Conservation (phyloP, 2,113 vertebrate genomes). For the Nycticebus coucang region DNA sequence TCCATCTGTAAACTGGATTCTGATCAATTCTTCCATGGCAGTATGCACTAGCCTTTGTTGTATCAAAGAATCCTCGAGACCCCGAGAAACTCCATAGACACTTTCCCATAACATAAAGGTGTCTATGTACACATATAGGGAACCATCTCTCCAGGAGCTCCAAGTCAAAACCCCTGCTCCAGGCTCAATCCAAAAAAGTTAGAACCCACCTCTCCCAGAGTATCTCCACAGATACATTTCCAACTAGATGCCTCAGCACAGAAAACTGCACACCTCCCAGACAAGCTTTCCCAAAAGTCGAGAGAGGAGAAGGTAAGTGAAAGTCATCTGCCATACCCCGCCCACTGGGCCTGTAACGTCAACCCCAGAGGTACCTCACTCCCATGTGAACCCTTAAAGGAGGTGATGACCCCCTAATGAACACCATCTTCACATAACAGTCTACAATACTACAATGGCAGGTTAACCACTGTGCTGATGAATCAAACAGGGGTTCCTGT, state of each 20-base stretch:
- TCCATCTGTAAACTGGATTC: neutral
- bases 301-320: neutral
- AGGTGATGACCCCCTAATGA: fast-evolving
- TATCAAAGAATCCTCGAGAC: neutral
- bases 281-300: neutral
- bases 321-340: neutral
- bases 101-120: neutral
- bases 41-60: neutral
- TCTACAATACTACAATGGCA: neutral
- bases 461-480: neutral
- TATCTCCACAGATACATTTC: neutral
- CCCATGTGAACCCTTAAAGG: neutral
- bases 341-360: neutral
- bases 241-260: neutral
- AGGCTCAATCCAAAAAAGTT: neutral
- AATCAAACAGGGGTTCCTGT: neutral
- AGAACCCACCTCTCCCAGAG: neutral
- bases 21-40: neutral
- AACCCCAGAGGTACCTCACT: neutral
- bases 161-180: neutral
- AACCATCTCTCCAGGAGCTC: neutral
- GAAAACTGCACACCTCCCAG: neutral
- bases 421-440: fast-evolving
- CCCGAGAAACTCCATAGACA: neutral
- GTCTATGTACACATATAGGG: neutral